phyloP scores from a whole-genome alignment of 2,888 invertebrate genomes.

The Octonoba sinensis region DNA sequence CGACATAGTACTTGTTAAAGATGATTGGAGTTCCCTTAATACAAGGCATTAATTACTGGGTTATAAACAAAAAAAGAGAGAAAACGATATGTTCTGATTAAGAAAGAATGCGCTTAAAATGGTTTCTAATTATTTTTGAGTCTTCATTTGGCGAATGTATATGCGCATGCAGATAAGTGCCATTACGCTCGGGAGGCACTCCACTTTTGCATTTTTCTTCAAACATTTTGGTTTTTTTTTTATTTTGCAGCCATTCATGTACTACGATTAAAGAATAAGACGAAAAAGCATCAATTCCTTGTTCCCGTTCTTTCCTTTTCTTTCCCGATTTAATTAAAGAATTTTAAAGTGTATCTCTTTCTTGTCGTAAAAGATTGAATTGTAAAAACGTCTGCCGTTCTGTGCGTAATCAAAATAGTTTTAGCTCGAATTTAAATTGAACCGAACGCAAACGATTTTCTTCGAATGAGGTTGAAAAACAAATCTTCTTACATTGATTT shows the following conservation, averaged over 20 bases:
- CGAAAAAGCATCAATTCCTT: too few relatives aligned
- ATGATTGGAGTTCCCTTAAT: slow-evolving; percentile 39
- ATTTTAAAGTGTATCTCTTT: background rate
- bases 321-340: too few relatives aligned
- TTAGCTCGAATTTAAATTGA: slow-evolving; percentile 52
- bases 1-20: slow-evolving; percentile 23
- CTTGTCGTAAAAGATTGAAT: background rate
- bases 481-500: too few relatives aligned
- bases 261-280: too few relatives aligned
- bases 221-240: slow-evolving; percentile 13
- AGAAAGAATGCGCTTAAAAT: slow-evolving; percentile 32
- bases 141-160: slow-evolving; percentile 9
- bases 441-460: slow-evolving; percentile 13
- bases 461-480: too few relatives aligned
- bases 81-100: slow-evolving; percentile 52
- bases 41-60: slow-evolving; percentile 56
- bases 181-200: slow-evolving; percentile 17
- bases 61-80: slow-evolving; percentile 30
- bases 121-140: slow-evolving; percentile 22
- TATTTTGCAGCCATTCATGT: background rate
- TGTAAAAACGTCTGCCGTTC: too few relatives aligned
- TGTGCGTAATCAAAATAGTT: slow-evolving; percentile 8
- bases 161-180: slow-evolving; percentile 17
- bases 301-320: too few relatives aligned
- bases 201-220: slow-evolving; percentile 45